These are phyloP conservation scores for Salvelinus fontinalis DNA, from an alignment of 2,113 vertebrate species.

Conservation along the genomic window DNA sequence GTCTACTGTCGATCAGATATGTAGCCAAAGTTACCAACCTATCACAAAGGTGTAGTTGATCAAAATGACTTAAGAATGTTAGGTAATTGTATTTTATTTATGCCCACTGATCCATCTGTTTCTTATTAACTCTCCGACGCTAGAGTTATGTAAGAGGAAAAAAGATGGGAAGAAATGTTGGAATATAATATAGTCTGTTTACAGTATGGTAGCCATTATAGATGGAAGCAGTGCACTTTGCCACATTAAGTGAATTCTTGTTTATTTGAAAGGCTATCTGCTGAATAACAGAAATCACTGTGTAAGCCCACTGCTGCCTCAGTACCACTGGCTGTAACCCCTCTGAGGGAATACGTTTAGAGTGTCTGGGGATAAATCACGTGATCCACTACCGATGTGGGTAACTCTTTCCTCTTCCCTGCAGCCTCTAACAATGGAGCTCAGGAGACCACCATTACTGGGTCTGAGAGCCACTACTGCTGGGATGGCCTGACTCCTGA, in stretches of 20 bases:
- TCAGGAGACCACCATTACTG: conserved; percentile 91
- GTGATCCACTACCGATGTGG: not conserved
- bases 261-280: conserved; percentile 7
- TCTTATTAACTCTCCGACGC: conserved; percentile 5
- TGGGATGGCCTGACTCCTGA: conserved; percentile 88
- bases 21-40: too few species aligned
- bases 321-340: not conserved
- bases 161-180: not conserved
- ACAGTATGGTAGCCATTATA: conserved; percentile 28
- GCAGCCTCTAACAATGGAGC: conserved; percentile 75
- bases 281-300: conserved; percentile 5
- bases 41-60: conserved; percentile 1
- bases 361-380: not conserved
- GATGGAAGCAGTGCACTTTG: not conserved
- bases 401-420: not conserved
- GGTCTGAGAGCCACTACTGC: conserved; percentile 86
- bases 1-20: too few species aligned
- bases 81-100: not conserved
- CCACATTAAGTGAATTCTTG: conserved; percentile 16
- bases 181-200: conserved; percentile 13
- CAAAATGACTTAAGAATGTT: not conserved
- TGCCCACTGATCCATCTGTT: conserved; percentile 21
- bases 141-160: not conserved
- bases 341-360: too few species aligned
- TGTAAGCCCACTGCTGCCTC: not conserved